Conservation (phyloP, 2,113 vertebrate genomes). For the Nycticryphes semicollaris region DNA sequence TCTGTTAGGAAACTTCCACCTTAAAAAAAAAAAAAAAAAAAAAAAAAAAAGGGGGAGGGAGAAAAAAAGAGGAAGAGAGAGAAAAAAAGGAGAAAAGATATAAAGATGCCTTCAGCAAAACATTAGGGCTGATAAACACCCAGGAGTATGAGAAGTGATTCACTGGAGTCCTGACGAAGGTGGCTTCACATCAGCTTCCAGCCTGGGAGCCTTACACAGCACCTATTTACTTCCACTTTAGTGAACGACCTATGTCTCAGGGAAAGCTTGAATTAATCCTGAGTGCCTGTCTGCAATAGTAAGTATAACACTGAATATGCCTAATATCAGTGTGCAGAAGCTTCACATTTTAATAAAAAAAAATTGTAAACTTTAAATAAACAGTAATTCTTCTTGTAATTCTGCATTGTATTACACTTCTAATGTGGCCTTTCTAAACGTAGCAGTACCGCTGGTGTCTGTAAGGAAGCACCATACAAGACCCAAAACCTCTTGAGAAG, state of each 20-base stretch:
- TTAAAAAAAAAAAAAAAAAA: neutral
- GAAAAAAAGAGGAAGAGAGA: neutral
- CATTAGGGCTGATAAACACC: neutral
- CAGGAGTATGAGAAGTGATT: neutral
- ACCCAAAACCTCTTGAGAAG: neutral
- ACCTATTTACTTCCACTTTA: neutral
- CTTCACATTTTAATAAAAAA: neutral
- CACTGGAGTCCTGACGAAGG: neutral
- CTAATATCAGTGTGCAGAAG: neutral
- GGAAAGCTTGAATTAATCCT: neutral
- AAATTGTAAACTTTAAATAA: neutral
- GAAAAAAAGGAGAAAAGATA: neutral
- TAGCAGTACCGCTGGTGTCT: fast-evolving
- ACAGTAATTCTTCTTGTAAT: neutral
- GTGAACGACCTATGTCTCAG: neutral
- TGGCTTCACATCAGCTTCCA: neutral
- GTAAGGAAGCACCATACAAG: neutral
- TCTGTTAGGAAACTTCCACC: neutral
- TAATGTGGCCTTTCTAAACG: neutral
- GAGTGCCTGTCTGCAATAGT: neutral
- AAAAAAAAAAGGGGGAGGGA: neutral
- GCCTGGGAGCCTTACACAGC: neutral
- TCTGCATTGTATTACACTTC: neutral
- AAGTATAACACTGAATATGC: neutral
- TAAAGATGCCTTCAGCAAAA: neutral